Evolutionary conservation across 2,113 vertebrate species (phyloP), one percentile per base, ranked within the genome.

Genomic region (Salminus brasiliensis): DNA sequence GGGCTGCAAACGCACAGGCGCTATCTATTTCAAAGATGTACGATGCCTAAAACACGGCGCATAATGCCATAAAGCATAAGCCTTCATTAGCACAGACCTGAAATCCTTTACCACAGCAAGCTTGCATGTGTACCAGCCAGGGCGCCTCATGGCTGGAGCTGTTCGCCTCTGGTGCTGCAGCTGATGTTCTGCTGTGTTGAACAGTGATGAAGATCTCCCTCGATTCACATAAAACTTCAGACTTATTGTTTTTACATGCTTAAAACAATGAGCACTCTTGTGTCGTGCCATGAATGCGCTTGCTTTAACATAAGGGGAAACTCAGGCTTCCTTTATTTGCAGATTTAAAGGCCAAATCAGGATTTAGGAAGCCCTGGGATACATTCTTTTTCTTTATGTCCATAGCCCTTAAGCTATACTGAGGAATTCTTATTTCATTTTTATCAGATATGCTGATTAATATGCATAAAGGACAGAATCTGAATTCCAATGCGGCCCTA

Each of bases 1-100:
- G 79, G 78, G 81, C 67, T 86, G 87, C 83, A 86, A 65, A 86
- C 85, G 81, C 83, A 70, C 77, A 81, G 77, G 47, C 83, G 84
- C 78, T 84, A 83, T 87, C 72, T 55, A 68, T 84, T 87, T 88
- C 71, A 81, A 81, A 87, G 81, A 83, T 82, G 81, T 49, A 72
- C 68, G 67, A 53, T 76, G 59, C 80, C 87, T 85, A 83, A 88
- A 69, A 85, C 82, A 90, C 81, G 81, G 73, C 78, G 86, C 83
- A 84, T 66, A 59, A 49, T 74, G 81, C 72, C 89, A 86, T 85
- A 87, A 88, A 83, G 81, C 85, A 86, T 74, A 62, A 81, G 62
- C 79, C 75, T 86, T 88, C 86, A 91, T 93, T 90, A 91, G 91
- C 88, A 90, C 90, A 89, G 74, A 89, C 66, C 27, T 60, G 49